Base-by-base conservation (phyloP, 2,888 invertebrate genomes). In the Agrilus mali region DNA sequence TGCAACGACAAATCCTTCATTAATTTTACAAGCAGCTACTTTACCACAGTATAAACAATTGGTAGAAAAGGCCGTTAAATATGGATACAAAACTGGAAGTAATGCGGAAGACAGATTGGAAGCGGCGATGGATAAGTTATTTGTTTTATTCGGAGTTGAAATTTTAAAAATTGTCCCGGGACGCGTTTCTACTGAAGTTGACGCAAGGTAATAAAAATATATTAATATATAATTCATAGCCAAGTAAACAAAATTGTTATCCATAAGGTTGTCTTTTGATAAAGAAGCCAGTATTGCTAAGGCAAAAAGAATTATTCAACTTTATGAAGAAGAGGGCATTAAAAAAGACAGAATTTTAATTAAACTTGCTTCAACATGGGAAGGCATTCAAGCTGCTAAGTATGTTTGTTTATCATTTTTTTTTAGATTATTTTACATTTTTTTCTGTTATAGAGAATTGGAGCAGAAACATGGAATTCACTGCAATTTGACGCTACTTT, bases 361-460 rank as follows among this genome's bases (percentile, higher is more conserved):
- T 52, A 99, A 99, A 68, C 72, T 99, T 51, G 94, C 96, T 1
- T 93, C 96, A 1, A 97, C 98, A 0, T 99, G 98, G 98, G 98
- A 99, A 71, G 97, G 98, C 22, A 96, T 98, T 51, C 89, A 96
- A 71, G 97, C 97, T 31, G 98, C 95, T 16, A 87, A 78, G 90
- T 90, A 71, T 70, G 72, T 55, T 45, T 20, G 37, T 42, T 46
- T 17, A 6, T 38, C 49, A 45, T 42, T 22, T 42, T 42, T 38
- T 49, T 33, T 43, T 40, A 37, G 7, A 6, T 20, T 42, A 32
- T 49, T 50, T n/a, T 2, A 36, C 10, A 7, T 20, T 33, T 20
- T 37, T 10, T 22, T 16, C 15, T 22, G 15, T 16, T 69, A 38
- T 64, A 88, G 90, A 63, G 82, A 85, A 57, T 66, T 97, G 55